Evolutionary conservation across 2,888 invertebrate genomes (phyloP), one percentile per base, ranked within the genome.

Genomic region (Steinernema carpocapsae): DNA sequence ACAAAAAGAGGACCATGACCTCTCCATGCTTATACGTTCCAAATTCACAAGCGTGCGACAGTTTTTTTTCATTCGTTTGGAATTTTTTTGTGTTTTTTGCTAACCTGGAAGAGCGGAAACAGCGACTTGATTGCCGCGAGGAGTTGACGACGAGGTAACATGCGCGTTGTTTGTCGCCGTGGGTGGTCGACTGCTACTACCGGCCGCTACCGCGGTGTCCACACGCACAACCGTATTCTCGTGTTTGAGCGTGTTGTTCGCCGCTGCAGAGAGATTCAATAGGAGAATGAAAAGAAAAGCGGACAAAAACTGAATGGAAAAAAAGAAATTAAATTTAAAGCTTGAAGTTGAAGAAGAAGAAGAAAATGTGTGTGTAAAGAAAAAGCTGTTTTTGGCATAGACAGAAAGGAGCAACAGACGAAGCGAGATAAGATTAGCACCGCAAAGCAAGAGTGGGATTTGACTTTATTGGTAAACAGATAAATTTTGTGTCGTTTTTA

Each of bases 181-280:
- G 77, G 3, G 74, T 80, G 45, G 48, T 76, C n/a, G 79, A 77
- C n/a, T 64, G 64, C 64, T 64, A 64, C 64, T 26, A 26, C 56
- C 56, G 64, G 37, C 64, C 64, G 76, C 42, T 12, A 73, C 70
- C 10, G 74, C 78, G 7, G 81, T 84, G 76, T 85, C 86, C 48
- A 85, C 85, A 59, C 86, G 85, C 70, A 87, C 84, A 73, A 87
- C 87, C 75, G 87, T 87, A 79, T 87, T 87, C 82, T 87, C 87
- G 82, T 87, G 87, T 79, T 88, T 87, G 78, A 87, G 81, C 74
- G 43, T 76, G 78, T 71, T 78, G 81, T 64, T 79, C 81, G 70
- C 80, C 78, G 73, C 83, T 79, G 64, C 32, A 64, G 64, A 64
- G 64, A 64, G 64, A 64, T 64, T 64, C 64, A 64, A 32, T 64